Percentiles rank a stretch among this genome's conserved stretches.
Conservation (phyloP, 2,113 vertebrate genomes). For the Hyperopisus bebe region DNA sequence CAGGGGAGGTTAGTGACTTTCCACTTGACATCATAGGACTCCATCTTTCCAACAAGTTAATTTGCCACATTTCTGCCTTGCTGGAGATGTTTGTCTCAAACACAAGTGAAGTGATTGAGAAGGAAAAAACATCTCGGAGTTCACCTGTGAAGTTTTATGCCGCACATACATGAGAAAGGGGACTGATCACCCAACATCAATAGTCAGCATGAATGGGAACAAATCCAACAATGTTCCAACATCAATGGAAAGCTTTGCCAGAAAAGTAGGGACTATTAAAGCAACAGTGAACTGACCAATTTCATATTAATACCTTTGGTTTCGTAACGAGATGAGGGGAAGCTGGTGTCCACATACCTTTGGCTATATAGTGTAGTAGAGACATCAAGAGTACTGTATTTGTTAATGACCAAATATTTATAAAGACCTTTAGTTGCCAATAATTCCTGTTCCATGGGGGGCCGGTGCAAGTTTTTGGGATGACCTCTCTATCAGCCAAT, state of each 20-base stretch:
- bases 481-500: no score
- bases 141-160: neutral
- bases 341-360: neutral
- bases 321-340: neutral
- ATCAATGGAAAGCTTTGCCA: neutral
- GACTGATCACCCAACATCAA: neutral
- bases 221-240: neutral
- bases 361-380: neutral
- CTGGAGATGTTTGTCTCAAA: neutral
- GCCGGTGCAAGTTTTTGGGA: no score
- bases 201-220: neutral
- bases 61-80: neutral
- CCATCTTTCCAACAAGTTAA: neutral
- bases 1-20: neutral
- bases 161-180: neutral
- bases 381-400: neutral
- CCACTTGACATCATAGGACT: neutral
- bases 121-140: neutral
- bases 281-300: neutral
- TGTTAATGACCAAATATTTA: neutral
- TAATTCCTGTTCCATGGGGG: neutral
- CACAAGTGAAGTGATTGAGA: neutral
- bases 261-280: neutral
- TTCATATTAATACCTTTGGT: neutral
- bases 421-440: neutral